Conservation (phyloP, 2,797 vertebrate species). For the Artibeus jamaicensis region DNA sequence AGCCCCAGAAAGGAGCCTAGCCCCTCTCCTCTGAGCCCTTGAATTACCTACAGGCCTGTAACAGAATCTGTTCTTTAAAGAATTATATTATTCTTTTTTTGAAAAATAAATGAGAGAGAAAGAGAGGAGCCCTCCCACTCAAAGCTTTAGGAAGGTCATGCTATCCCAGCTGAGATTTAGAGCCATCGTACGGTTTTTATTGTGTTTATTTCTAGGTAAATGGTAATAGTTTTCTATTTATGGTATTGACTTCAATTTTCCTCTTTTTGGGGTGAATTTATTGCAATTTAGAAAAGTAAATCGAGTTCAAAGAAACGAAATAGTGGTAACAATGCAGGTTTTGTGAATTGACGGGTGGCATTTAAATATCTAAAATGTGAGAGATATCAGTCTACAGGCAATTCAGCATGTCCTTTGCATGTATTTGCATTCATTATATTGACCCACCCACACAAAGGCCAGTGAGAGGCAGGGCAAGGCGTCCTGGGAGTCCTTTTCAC, state of each 20-base stretch:
- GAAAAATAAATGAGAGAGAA: neutral
- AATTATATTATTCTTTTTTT: neutral
- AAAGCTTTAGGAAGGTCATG: neutral
- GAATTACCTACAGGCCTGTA: neutral
- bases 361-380: neutral
- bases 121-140: neutral
- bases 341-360: neutral
- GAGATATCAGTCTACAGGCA: neutral
- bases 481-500: neutral
- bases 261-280: neutral
- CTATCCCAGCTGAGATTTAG: neutral
- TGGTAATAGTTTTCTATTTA: neutral
- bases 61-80: neutral
- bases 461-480: neutral
- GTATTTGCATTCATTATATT: neutral
- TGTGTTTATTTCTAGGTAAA: neutral
- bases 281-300: constrained; percentile 25
- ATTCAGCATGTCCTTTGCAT: neutral
- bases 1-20: fast-evolving
- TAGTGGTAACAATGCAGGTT: neutral
- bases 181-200: neutral
- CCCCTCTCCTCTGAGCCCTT: fast-evolving
- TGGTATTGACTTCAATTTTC: neutral
- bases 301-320: neutral
- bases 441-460: neutral